Percentiles rank a stretch among this genome's conserved stretches.
Evolutionary conservation across 1,140 invertebrate genomes (phyloP).

Genomic region (Zaprionus inermis): DNA sequence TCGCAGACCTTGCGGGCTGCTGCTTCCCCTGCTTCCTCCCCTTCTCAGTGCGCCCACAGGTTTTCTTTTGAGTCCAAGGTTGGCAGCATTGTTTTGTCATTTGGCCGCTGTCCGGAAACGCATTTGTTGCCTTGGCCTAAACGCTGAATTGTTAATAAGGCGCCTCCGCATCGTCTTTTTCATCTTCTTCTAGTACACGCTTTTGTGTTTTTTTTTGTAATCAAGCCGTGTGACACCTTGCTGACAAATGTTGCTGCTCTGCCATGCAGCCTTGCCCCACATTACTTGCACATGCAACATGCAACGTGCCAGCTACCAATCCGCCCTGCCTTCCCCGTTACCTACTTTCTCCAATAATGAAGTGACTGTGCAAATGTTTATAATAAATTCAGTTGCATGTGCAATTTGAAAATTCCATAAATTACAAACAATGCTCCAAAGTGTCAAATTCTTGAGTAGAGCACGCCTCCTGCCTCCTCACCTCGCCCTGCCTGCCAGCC

Average conservation of each 20-base stretch:
- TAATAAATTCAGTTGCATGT: slow-evolving; percentile 57
- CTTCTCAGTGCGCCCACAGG: slow-evolving; percentile 3
- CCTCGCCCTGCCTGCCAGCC: neutral
- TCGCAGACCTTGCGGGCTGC: too few relatives aligned
- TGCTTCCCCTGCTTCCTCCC: neutral
- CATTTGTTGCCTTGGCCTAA: slow-evolving; percentile 66
- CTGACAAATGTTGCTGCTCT: slow-evolving; percentile 23
- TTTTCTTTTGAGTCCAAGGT: slow-evolving; percentile 38
- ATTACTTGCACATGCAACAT: slow-evolving; percentile 22
- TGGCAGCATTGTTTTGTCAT: slow-evolving; percentile 10
- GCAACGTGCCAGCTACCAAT: neutral
- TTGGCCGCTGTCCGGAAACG: slow-evolving; percentile 52
- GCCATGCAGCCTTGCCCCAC: slow-evolving; percentile 44
- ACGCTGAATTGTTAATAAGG: slow-evolving; percentile 62
- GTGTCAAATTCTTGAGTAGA: slow-evolving; percentile 29
- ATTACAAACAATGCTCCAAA: slow-evolving; percentile 57
- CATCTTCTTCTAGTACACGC: slow-evolving; percentile 13
- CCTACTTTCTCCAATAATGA: slow-evolving; percentile 39
- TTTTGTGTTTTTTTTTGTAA: slow-evolving; percentile 6
- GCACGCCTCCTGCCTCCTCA: neutral
- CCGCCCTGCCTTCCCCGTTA: neutral
- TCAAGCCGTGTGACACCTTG: slow-evolving; percentile 15
- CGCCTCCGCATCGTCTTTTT: slow-evolving; percentile 13
- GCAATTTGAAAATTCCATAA: slow-evolving; percentile 69
- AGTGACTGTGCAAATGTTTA: slow-evolving; percentile 39